Percentiles rank a stretch among this genome's conserved stretches.
These are phyloP conservation scores for Origma solitaria DNA, from an alignment of 2,113 vertebrate genomes.

Conservation along the genomic window DNA sequence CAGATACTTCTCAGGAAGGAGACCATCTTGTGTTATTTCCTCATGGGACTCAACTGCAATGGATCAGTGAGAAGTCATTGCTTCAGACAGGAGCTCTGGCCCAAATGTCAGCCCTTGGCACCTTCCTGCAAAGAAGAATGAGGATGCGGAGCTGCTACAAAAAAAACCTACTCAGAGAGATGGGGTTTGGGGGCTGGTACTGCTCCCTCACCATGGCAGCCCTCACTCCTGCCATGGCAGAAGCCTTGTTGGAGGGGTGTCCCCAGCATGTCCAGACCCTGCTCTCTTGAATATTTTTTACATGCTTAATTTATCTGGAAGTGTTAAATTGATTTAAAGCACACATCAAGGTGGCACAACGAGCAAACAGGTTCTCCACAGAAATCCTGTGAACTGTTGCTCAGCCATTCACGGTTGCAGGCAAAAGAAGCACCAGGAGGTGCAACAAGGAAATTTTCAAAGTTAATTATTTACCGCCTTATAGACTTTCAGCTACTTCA, in stretches of 20 bases:
- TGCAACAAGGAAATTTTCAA: not conserved
- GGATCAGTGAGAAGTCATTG: not conserved
- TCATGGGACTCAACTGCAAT: rapidly evolving
- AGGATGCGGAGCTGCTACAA: not conserved
- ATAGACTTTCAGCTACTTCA: not conserved
- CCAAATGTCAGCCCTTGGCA: not conserved
- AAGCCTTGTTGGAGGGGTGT: not conserved
- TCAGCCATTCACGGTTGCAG: not conserved
- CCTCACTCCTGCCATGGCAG: not conserved
- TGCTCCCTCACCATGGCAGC: rapidly evolving
- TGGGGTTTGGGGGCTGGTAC: not conserved
- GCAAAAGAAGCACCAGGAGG: not conserved
- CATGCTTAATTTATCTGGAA: not conserved
- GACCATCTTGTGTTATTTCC: not conserved
- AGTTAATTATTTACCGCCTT: not conserved
- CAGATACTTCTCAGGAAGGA: not conserved
- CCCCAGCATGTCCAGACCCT: not conserved
- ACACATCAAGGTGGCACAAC: not conserved
- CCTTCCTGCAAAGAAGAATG: not conserved
- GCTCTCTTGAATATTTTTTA: not conserved
- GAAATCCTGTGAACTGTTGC: not conserved
- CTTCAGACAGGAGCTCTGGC: not conserved
- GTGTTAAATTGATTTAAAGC: not conserved
- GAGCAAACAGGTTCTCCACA: not conserved
- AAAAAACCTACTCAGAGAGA: not conserved